Conservation (phyloP, 1,140 invertebrate genomes). For the Magallana gigas region DNA sequence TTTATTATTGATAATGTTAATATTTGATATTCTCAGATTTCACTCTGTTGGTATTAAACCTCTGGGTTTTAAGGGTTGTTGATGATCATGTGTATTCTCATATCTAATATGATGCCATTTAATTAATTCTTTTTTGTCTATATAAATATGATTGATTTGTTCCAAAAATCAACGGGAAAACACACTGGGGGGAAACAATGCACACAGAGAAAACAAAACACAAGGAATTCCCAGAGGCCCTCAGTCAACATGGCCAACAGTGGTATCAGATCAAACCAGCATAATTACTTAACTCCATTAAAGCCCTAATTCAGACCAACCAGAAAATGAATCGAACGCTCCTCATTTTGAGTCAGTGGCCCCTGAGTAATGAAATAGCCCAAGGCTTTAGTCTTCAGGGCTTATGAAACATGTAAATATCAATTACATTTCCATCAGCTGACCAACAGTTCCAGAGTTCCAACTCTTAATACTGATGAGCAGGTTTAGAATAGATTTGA, state of each 20-base stretch:
- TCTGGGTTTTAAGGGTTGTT: neutral
- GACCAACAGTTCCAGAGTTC: neutral
- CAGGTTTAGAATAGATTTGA: neutral
- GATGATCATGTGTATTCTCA: constrained; percentile 2
- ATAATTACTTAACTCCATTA: constrained; percentile 29
- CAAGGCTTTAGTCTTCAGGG: constrained; percentile 3
- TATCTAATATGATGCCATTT: neutral
- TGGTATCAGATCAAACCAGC: constrained; percentile 26
- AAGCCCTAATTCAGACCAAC: neutral
- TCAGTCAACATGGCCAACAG: constrained; percentile 2
- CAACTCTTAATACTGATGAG: neutral
- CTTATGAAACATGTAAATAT: constrained; percentile 29
- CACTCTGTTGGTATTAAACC: neutral
- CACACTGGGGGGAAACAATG: constrained; percentile 3
- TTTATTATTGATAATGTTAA: too few species aligned
- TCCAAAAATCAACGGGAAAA: neutral
- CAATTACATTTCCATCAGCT: constrained; percentile 22
- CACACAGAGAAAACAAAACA: neutral
- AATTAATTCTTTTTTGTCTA: constrained; percentile 28
- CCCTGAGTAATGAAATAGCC: constrained; percentile 25
- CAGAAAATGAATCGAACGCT: constrained; percentile 8
- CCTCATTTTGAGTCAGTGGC: constrained; percentile 8
- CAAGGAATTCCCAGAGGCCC: constrained; percentile 6
- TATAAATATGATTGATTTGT: constrained; percentile 31
- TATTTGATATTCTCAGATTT: too few species aligned